phyloP scores from a whole-genome alignment of 2,888 invertebrate genomes.

The Labia minor region DNA sequence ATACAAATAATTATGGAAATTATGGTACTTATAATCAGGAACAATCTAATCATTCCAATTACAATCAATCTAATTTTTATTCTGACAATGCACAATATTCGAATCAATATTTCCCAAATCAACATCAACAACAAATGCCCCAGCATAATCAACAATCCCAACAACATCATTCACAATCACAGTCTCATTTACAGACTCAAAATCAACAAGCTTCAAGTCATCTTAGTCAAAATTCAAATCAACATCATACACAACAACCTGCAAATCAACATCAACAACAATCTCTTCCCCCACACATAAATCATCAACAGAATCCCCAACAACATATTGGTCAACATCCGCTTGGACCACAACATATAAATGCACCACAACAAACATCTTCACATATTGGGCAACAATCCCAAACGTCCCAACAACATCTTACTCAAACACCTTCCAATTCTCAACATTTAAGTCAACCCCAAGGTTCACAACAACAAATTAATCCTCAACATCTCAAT shows the following conservation, averaged over 20 bases:
- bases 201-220: conserved; percentile 27
- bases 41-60: conserved; percentile 18
- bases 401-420: conserved; percentile 22
- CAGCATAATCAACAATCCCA: conserved; percentile 23
- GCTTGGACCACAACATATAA: conserved; percentile 24
- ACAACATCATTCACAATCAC: conserved; percentile 26
- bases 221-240: conserved; percentile 28
- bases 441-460: not conserved
- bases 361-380: conserved; percentile 20
- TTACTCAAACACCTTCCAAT: conserved; percentile 21
- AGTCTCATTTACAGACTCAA: conserved; percentile 29
- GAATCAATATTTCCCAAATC: not conserved
- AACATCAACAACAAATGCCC: conserved; percentile 13
- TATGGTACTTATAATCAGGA: not conserved
- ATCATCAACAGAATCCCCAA: conserved; percentile 2
- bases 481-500: not conserved
- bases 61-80: conserved; percentile 25
- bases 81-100: conserved; percentile 15
- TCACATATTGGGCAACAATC: conserved; percentile 21
- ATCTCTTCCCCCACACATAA: conserved; percentile 27
- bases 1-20: conserved; percentile 7
- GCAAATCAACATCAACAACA: conserved; percentile 27
- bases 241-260: conserved; percentile 24
- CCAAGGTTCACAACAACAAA: conserved; percentile 16
- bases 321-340: conserved; percentile 22